Base-by-base conservation (phyloP, 1,140 invertebrate genomes). In the Probaryconus sp. region DNA sequence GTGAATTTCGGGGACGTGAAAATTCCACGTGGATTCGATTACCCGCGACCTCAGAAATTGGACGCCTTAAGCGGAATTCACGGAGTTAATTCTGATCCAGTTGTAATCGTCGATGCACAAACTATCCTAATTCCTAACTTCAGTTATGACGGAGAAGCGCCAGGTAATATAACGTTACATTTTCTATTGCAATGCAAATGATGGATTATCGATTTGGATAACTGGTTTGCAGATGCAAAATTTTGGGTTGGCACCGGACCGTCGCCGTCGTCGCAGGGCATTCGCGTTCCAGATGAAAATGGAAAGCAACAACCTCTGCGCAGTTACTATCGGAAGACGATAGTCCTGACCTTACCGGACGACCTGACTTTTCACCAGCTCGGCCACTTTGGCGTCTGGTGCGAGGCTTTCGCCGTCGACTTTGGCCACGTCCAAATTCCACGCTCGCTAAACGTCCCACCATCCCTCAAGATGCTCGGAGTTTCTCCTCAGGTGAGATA, bases 391-490 rank as follows among this genome's bases (percentile, higher is more conserved):
- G 33, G 95, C 92, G 89, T 95, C 93, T 89, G 94, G 94, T 65
- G 92, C 95, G 68, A 97, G 93, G 94, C 94, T 6, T 97, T 96
- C 86, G 92, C 93, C 17, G 95, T 96, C 1, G 94, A 97, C 87
- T 97, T 97, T 81, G 96, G 95, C 1, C 94, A 96, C 84, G 90
- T 97, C 5, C 81, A 90, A 55, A 91, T 97, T 53, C 94, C 95
- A 0, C 85, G 89, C 28, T 83, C 83, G 40, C 84, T 94, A 24
- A 95, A 95, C 83, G 93, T 97, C 1, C 96, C 96, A 40, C 96
- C 96, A 14, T 96, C 95, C 3, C 90, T 97, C 13, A 95, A 94
- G 88, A 97, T 97, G 95, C 91, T 98, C 4, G 96, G 96, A 37
- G 92, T 97, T 67, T 94, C 94, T 65, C 95, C 95, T 37, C 95